Base-by-base conservation (phyloP, 2,113 vertebrate species). In the Carollia perspicillata region DNA sequence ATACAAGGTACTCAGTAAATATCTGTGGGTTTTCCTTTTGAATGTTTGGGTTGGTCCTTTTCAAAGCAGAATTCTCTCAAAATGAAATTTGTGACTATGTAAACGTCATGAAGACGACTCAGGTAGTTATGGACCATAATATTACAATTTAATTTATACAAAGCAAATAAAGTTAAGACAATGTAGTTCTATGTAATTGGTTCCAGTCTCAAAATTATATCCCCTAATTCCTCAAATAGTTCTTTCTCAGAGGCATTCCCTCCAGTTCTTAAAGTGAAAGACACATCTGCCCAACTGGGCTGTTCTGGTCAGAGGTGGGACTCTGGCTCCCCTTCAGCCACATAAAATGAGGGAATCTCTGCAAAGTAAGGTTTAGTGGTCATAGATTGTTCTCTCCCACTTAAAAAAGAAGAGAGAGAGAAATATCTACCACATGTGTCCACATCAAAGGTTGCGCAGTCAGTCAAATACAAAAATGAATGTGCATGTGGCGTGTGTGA, bases 201-300 rank as follows among this genome's bases (percentile, higher is more conserved):
- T 49, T 75, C 55, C 40, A 11, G 40, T 33, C 33, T 35, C 18
- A 42, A 66, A 37, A 58, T 28, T 5, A 42, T 4, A 13, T 33
- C 83, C 18, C 16, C 47, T 68, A 1, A 8, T 40, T 16, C 42
- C 10, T 33, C 72, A 49, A 35, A 6, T 2, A 84, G 79, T 12
- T 77, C 47, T 22, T 69, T 63, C 33, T 55, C 89, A 0, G 4
- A 75, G 37, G 22, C 14, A 8, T 30, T 77, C 77, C 72, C 20
- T 28, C 6, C 3, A 13, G 6, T 16, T 51, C 40, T 23, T 28
- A 53, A 10, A 63, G 9, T 28, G 1, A 10, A 35, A 12, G 84
- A 3, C 0, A 1, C 17, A 5, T 0, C 69, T 10, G 3, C 4
- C 22, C 49, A 71, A 4, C 13, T 1, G 2, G 3, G 53, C 17